Evolutionary conservation across 2,113 vertebrate genomes (phyloP).

Genomic region (Lagopus leucura): DNA sequence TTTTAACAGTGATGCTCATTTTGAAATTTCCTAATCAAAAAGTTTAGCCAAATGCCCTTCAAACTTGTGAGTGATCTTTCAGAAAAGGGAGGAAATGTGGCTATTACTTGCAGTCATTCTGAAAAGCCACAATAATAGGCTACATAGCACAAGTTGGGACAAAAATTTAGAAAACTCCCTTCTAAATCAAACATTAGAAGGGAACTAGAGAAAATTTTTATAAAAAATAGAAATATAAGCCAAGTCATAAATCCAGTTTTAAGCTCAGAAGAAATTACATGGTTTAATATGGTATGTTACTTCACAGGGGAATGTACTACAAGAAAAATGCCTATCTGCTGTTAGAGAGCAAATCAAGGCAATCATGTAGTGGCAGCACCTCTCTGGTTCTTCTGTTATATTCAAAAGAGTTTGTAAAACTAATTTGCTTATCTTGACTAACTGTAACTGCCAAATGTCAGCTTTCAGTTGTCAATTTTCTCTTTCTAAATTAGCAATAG

Average conservation of each 20-base stretch:
- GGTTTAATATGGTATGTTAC: too few relatives aligned
- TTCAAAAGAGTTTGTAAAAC: not conserved
- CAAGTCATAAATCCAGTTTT: not conserved
- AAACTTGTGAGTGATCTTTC: not conserved
- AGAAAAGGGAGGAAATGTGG: not conserved
- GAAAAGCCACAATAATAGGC: not conserved
- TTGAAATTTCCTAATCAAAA: slow-evolving; percentile 53
- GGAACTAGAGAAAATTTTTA: not conserved
- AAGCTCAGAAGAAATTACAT: not conserved
- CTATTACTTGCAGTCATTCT: not conserved
- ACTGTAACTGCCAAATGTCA: rapidly evolving
- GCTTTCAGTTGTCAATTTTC: not conserved
- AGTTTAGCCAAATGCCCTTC: slow-evolving; percentile 50
- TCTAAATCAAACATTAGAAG: not conserved
- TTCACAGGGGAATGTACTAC: not conserved
- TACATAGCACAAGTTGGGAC: rapidly evolving
- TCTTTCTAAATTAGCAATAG: not conserved
- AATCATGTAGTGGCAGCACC: not conserved
- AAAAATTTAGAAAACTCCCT: not conserved
- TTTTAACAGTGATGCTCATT: slow-evolving; percentile 39
- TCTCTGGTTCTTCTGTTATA: not conserved
- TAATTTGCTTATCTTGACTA: not conserved
- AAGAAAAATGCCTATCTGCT: not conserved
- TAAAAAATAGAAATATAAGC: not conserved
- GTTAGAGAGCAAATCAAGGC: not conserved